Evolutionary conservation across 2,113 vertebrate genomes (phyloP), one percentile per base, ranked within the genome.

Genomic region (Dendrocopos noguchii): DNA sequence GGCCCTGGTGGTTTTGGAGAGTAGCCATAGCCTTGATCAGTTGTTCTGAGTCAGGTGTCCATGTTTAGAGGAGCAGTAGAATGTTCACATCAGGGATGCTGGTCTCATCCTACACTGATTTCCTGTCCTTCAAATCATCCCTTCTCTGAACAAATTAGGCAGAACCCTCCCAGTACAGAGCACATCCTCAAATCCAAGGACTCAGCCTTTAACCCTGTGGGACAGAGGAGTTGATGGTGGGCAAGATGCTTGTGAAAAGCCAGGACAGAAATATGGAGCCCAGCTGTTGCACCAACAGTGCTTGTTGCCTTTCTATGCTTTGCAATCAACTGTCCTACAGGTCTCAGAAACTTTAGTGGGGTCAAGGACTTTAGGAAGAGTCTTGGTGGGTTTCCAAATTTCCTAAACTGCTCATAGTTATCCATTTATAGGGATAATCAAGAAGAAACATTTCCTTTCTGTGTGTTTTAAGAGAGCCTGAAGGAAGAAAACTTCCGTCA

Each of bases 251-350:
- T 60, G 44, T 4, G 3, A 73, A 83, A 84, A 84, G 50, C 1
- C 34, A 36, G 52, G 74, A 22, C 24, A 34, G 59, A 65, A 53
- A 6, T 7, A 18, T 39, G 59, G 46, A 64, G 65, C 19, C 22
- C 70, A 74, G 76, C n/a, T 50, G 33, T 36, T 42, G 4, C 27
- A 28, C 42, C 42, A 53, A 46, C 46, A 57, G 8, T 39, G n/a
- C n/a, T 83, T 81, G 14, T 55, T 90, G 60, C 28, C 29, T 34
- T 81, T 90, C 63, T 42, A 22, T 61, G 59, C 68, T 87, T 91
- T 52, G 70, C 24, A 47, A 8, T 8, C 0, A 0, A 1, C 29
- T 66, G 12, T 53, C 67, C n/a, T 67, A 11, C 33, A 63, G 29
- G 16, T 73, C 71, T 88, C 34, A 63, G 36, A 71, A 50, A 78